phyloP scores from a whole-genome alignment of 1,140 invertebrate species.

The Camponotus pennsylvanicus region DNA sequence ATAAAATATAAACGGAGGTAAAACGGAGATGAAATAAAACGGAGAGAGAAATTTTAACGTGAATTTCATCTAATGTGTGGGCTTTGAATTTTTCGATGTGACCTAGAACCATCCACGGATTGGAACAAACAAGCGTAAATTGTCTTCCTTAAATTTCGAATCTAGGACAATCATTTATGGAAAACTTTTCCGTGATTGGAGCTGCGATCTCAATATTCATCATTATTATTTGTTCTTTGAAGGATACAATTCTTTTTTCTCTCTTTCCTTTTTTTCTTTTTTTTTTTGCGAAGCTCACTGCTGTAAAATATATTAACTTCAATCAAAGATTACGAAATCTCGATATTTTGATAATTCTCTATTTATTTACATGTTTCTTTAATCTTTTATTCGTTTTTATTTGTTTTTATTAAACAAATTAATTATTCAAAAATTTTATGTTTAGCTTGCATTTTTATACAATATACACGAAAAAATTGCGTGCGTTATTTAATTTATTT shows the following conservation, averaged over 20 bases:
- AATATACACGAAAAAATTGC: not conserved
- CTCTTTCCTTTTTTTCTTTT: too few relatives aligned
- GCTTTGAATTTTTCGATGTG: constrained; percentile 12
- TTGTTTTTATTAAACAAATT: not conserved
- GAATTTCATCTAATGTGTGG: not conserved
- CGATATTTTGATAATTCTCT: not conserved
- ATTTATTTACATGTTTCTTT: not conserved
- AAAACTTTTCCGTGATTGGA: constrained; percentile 41
- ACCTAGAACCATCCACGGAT: constrained; percentile 52
- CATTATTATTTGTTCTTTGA: not conserved
- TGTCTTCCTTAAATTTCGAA: constrained; percentile 63
- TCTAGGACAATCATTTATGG: constrained; percentile 53
- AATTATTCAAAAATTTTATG: not conserved
- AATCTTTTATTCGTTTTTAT: not conserved
- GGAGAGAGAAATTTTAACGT: constrained; percentile 20
- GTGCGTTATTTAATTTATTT: constrained; percentile 15
- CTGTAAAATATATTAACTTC: not conserved
- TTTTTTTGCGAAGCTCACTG: not conserved
- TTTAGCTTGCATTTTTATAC: not conserved
- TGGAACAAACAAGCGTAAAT: constrained; percentile 58
- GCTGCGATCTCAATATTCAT: not conserved
- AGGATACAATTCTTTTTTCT: not conserved
- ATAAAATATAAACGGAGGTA: not conserved
- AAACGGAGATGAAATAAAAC: not conserved
- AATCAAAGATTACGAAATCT: not conserved